phyloP scores from a whole-genome alignment of 2,113 vertebrate genomes.

The Ursus arctos region DNA sequence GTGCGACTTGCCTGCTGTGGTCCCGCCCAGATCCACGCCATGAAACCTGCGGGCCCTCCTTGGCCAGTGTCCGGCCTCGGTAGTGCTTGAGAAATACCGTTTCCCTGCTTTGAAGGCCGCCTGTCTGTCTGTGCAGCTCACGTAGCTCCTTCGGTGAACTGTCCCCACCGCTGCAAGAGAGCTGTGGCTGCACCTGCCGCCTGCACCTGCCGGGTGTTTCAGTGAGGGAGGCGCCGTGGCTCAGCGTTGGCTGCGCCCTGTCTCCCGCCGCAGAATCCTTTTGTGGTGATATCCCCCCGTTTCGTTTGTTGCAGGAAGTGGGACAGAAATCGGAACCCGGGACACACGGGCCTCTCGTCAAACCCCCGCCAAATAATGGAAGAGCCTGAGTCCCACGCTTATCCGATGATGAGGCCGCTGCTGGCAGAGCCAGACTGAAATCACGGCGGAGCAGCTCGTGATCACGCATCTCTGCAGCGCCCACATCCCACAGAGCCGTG shows the following conservation, averaged over 20 bases:
- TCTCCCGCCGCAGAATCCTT: too few species aligned
- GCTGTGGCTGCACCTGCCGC: too few species aligned
- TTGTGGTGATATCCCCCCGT: too few species aligned
- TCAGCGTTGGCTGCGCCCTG: rapidly evolving
- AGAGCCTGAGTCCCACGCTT: background rate
- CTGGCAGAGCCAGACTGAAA: background rate
- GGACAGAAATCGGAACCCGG: background rate
- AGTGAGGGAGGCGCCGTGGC: rapidly evolving
- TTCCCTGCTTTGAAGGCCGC: background rate
- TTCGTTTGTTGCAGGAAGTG: too few species aligned
- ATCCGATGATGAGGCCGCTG: background rate
- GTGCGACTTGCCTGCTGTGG: rapidly evolving
- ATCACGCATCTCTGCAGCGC: background rate
- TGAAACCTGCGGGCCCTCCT: too few species aligned
- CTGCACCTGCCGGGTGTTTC: too few species aligned
- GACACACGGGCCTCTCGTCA: background rate
- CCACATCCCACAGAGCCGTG: too few species aligned
- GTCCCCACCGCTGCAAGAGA: too few species aligned
- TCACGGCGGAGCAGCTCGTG: background rate
- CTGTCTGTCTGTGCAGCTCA: too few species aligned
- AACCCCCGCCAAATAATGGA: background rate
- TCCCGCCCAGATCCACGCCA: background rate
- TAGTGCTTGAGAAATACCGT: rapidly evolving
- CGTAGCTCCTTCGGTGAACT: background rate
- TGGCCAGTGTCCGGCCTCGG: rapidly evolving